Evolutionary conservation across 2,113 vertebrate genomes (phyloP).

Genomic region (Penelope pileata): DNA sequence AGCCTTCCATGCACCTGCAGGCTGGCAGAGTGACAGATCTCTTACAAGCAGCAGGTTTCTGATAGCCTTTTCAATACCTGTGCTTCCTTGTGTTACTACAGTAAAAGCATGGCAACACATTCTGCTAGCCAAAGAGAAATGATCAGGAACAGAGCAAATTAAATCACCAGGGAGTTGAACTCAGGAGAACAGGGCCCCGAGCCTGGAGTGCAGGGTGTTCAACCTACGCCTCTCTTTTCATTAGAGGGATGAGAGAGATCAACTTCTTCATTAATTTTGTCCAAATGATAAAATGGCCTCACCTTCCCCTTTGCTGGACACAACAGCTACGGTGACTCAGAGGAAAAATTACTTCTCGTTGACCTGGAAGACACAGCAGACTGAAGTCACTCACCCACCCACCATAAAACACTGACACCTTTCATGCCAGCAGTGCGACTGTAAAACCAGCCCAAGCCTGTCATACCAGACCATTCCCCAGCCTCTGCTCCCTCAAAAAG

Average conservation of each 20-base stretch:
- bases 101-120: neutral
- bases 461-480: conserved; percentile 42
- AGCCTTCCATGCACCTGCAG: conserved; percentile 78
- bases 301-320: conserved; percentile 72
- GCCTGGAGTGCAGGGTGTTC: neutral
- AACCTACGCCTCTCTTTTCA: neutral
- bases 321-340: conserved; percentile 57
- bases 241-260: neutral
- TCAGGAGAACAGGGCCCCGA: neutral
- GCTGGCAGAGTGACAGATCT: conserved; percentile 72
- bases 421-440: conserved; percentile 58
- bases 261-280: neutral
- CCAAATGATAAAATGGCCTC: conserved; percentile 57
- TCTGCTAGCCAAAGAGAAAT: neutral
- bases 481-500: conserved; percentile 42
- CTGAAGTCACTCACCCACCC: conserved; percentile 67
- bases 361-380: conserved; percentile 65
- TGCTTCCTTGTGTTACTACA: neutral
- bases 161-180: neutral
- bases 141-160: neutral
- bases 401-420: conserved; percentile 71
- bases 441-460: conserved; percentile 66
- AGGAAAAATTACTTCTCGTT: conserved; percentile 54
- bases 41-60: conserved; percentile 64
- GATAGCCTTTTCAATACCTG: conserved; percentile 19